Base-by-base conservation (phyloP, 2,113 vertebrate species). In the Chloropsis cyanopogon region DNA sequence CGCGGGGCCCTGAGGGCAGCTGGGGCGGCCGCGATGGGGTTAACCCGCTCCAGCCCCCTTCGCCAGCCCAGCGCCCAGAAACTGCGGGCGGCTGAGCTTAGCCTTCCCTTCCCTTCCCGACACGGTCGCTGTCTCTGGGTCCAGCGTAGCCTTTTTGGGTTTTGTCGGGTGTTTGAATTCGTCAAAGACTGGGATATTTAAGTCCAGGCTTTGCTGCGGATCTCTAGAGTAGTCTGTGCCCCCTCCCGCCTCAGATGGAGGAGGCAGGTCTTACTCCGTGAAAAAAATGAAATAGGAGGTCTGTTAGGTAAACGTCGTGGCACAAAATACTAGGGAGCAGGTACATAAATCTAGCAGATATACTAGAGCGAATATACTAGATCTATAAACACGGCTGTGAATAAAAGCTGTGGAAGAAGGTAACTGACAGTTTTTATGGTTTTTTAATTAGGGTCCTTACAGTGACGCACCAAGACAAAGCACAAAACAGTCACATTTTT, bases 91-190 rank as follows among this genome's bases (percentile, higher is more conserved):
- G 10, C 31, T 11, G 18, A 20, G 46, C 42, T 0, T 5, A 19
- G 3, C n/a, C n/a, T n/a, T n/a, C 44, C 17, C 16, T 47, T 7
- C 21, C n/a, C 7, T 39, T 31, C 12, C 8, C 15, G 39, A 14
- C 3, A n/a, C n/a, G n/a, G n/a, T n/a, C n/a, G 23, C 19, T 12
- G 15, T 24, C 28, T 11, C 18, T 9, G 26, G 21, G 31, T 5
- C 6, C 0, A 4, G 0, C 1, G 0, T 0, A 0, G 20, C 10
- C 8, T 9, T 64, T 14, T 26, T 33, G 41, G 19, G 24, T 56
- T 50, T 73, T 65, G 14, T 42, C 14, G 22, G 0, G 2, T 7
- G 20, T 44, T 8, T 9, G 47, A 69, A 35, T 17, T 5, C 14
- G 16, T 14, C 44, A 33, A 13, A 37, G 54, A 33, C 2, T 0